A percentile compares a stretch with the other conserved stretches of the same genome.
These are phyloP conservation scores for Diploscapter pachys DNA, from an alignment of 1,140 invertebrate species.

Conservation along the genomic window DNA sequence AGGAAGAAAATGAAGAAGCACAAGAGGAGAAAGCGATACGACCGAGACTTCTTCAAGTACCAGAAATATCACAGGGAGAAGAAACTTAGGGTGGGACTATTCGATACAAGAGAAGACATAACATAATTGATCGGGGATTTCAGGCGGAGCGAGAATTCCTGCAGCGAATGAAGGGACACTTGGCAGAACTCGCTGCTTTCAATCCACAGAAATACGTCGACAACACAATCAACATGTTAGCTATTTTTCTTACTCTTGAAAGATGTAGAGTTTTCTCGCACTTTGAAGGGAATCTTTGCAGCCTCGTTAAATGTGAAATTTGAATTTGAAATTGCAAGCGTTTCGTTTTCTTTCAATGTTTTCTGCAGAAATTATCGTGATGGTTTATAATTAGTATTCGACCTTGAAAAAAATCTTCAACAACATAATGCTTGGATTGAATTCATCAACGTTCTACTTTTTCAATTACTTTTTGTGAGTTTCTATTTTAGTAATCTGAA, in stretches of 20 bases:
- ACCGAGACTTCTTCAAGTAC: slow-evolving; percentile 54
- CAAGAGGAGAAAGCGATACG: slow-evolving; percentile 48
- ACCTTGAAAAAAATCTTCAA: too few relatives aligned
- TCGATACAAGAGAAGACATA: slow-evolving; percentile 5
- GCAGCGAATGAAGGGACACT: slow-evolving; percentile 45
- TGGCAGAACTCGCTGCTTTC: slow-evolving; percentile 47
- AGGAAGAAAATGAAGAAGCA: slow-evolving; percentile 58
- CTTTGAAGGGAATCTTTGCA: background rate
- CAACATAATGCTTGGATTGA: too few relatives aligned
- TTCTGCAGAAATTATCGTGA: too few relatives aligned
- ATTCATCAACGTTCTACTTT: too few relatives aligned
- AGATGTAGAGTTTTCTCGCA: background rate
- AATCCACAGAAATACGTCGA: slow-evolving; percentile 52
- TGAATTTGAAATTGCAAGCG: background rate
- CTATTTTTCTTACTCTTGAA: background rate
- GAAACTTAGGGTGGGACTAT: slow-evolving; percentile 44
- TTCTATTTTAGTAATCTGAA: background rate
- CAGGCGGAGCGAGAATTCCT: slow-evolving; percentile 51
- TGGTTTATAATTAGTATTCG: too few relatives aligned
- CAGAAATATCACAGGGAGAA: slow-evolving; percentile 50
- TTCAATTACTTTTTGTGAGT: too few relatives aligned
- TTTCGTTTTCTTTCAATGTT: background rate
- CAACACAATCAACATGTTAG: slow-evolving; percentile 41
- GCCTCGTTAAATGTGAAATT: background rate
- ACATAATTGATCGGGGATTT: slow-evolving; percentile 15